Conservation (phyloP, 2,113 vertebrate genomes). For the Macquaria ambigua region DNA sequence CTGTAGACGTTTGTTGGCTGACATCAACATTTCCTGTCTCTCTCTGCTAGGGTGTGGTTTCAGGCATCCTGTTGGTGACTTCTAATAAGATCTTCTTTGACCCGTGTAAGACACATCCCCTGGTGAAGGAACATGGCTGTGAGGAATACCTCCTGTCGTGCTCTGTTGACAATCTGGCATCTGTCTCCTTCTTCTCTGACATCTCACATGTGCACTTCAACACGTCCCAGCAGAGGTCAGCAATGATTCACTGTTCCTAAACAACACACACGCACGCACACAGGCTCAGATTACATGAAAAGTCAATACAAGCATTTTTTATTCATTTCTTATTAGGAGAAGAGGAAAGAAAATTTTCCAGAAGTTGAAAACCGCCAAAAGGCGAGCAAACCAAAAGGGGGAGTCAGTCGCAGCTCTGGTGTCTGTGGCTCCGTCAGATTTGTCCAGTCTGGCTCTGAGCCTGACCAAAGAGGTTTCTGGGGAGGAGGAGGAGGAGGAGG, state of each 20-base stretch:
- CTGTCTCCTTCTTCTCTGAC: conserved; percentile 84
- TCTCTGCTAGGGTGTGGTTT: conserved; percentile 83
- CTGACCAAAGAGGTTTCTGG: conserved; percentile 40
- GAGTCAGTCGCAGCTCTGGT: conserved; percentile 38
- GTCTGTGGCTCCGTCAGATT: conserved; percentile 39
- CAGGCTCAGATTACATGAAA: not conserved
- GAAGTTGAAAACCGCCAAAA: conserved; percentile 68
- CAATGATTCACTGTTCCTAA: conserved; percentile 2
- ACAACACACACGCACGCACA: not conserved
- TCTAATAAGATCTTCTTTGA: conserved; percentile 88
- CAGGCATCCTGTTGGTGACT: conserved; percentile 85
- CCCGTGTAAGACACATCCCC: conserved; percentile 85
- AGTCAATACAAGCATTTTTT: not conserved
- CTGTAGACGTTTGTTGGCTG: not conserved
- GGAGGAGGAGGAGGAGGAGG: conserved; percentile 62
- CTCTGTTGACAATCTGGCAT: conserved; percentile 80
- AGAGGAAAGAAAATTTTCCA: conserved; percentile 74
- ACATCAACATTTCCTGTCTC: not conserved
- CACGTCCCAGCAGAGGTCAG: conserved; percentile 81
- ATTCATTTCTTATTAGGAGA: conserved; percentile 64
- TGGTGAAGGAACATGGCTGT: conserved; percentile 86
- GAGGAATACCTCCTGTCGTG: conserved; percentile 87
- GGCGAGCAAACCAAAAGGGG: conserved; percentile 29
- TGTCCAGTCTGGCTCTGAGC: conserved; percentile 42
- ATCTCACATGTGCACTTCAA: conserved; percentile 84